Base-by-base conservation (phyloP, 2,113 vertebrate species). In the Neotragus moschatus region DNA sequence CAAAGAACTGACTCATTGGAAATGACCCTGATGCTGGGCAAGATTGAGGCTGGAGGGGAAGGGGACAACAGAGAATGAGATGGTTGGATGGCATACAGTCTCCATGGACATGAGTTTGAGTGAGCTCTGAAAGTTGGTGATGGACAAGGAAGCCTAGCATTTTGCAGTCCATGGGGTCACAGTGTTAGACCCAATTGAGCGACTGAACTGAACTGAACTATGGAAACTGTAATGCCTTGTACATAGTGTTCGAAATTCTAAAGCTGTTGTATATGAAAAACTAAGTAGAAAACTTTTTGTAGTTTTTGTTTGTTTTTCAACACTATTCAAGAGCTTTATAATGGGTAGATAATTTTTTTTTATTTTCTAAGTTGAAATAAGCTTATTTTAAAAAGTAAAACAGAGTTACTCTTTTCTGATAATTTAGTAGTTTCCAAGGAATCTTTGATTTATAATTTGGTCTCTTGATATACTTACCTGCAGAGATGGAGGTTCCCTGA, bases 371-470 rank as follows among this genome's bases (percentile, higher is more conserved):
- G 51, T 70, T 33, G 16, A 95, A 94, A 96, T 39, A 84, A 7
- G 75, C 13, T 0, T 47, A 73, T 47, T 82, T 14, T 0, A 49
- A 36, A 79, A 63, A 82, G 21, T 56, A 73, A 94, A 92, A 77
- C 0, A 56, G 6, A 26, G 2, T 89, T 58, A 87, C 2, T 51
- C 2, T 26, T 92, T 73, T 73, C 33, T 21, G 77, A 51, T 94
- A 81, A 86, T 93, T 73, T 66, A 81, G 14, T 77, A 47, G 7
- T 96, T 10, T 75, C 19, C 2, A 70, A 93, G 81, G 91, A 95
- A 82, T 53, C 43, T 86, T 97, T 92, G 79, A 88, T 88, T 10
- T 84, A 28, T 51, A 92, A 88, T 94, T 90, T 95, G 17, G 43
- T 96, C n/a, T 63, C 47, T 88, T 86, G 51, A 66, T 92, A 23